Percentiles rank a stretch among this genome's conserved stretches.
Evolutionary conservation across 92 coral and sea anemone species (phyloP).

Genomic region (Meandrina meandrites): DNA sequence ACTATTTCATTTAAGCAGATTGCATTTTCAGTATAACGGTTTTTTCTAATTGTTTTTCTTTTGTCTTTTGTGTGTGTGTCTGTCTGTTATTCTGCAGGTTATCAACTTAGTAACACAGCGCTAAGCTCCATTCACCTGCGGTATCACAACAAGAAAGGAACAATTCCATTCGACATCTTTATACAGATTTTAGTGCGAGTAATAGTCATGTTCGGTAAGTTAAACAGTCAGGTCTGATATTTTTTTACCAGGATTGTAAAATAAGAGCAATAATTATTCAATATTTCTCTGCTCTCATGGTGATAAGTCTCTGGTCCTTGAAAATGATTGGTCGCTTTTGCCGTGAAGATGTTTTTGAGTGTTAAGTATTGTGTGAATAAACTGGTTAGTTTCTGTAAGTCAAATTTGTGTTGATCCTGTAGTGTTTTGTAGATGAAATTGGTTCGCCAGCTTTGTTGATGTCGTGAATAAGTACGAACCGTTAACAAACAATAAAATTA

Average conservation of each 20-base stretch:
- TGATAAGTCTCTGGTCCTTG: background rate
- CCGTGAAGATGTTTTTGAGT: background rate
- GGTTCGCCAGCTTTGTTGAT: background rate
- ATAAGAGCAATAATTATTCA: too few relatives aligned
- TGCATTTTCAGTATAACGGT: background rate
- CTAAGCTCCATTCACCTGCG: slow-evolving; percentile 76
- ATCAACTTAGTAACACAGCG: slow-evolving; percentile 78
- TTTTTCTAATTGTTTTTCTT: background rate
- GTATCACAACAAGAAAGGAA: slow-evolving; percentile 87
- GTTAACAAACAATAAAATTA: too few relatives aligned
- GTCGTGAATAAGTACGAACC: background rate
- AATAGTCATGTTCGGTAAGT: slow-evolving; percentile 88
- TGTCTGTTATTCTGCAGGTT: slow-evolving; percentile 49
- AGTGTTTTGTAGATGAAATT: too few relatives aligned
- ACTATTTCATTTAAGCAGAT: background rate
- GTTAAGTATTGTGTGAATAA: background rate
- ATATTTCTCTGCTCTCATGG: too few relatives aligned
- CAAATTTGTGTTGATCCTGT: background rate
- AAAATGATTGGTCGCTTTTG: background rate
- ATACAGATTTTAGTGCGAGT: slow-evolving; percentile 87
- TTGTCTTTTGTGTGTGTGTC: background rate
- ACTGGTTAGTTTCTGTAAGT: background rate
- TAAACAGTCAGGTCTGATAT: background rate
- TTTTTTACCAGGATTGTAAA: too few relatives aligned
- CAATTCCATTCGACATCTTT: slow-evolving; percentile 82